Evolutionary conservation across 2,888 invertebrate genomes (phyloP).

Genomic region (Malthinus seriepunctatus): DNA sequence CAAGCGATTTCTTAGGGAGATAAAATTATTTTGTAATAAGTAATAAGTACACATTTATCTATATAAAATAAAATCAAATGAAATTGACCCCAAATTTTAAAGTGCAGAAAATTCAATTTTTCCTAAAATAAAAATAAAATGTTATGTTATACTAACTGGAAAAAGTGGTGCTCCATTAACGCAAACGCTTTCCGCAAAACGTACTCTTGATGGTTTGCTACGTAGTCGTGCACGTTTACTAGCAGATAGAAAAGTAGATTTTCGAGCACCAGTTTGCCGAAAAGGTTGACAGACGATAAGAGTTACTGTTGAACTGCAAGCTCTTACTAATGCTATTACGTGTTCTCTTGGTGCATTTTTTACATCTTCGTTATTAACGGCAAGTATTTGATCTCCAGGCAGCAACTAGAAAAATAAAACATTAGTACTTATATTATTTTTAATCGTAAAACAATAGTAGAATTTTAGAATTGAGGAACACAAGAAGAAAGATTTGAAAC

Average conservation of each 20-base stretch:
- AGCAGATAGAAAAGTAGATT: slow-evolving; percentile 85
- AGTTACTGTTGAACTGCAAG: slow-evolving; percentile 75
- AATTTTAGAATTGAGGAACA: no score
- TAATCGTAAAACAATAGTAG: no score
- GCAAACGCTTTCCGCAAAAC: slow-evolving; percentile 89
- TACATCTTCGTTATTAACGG: slow-evolving; percentile 91
- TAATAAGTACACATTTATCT: no score
- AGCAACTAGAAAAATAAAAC: slow-evolving; percentile 61
- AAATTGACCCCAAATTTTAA: no score
- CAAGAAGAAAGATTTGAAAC: no score
- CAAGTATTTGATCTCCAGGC: slow-evolving; percentile 89
- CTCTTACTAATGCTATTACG: slow-evolving; percentile 85
- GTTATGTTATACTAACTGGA: slow-evolving; percentile 61
- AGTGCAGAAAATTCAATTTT: not conserved
- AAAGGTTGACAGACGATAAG: slow-evolving; percentile 85
- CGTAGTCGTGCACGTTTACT: slow-evolving; percentile 83
- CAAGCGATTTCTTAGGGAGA: no score
- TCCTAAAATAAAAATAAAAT: not conserved
- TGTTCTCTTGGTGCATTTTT: slow-evolving; percentile 82
- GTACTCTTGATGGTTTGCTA: slow-evolving; percentile 79
- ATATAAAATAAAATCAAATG: no score
- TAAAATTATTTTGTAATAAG: no score
- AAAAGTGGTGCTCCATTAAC: slow-evolving; percentile 82
- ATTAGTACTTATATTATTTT: not conserved
- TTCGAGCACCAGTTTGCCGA: slow-evolving; percentile 59